phyloP scores from a whole-genome alignment of 2,888 invertebrate species.

The Metalampra italica region DNA sequence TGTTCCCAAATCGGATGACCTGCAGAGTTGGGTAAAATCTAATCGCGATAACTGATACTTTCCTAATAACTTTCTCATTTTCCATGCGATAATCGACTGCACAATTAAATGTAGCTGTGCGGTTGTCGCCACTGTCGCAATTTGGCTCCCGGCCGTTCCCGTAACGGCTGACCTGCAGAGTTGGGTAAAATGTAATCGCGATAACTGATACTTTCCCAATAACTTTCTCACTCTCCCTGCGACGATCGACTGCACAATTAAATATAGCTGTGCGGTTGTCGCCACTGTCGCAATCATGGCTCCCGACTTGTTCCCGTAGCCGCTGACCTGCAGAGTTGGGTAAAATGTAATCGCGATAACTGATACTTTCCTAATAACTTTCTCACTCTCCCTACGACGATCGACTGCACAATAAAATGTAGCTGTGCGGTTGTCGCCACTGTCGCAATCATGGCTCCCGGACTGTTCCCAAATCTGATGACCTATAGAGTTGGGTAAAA shows the following conservation, averaged over 20 bases:
- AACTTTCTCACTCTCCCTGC: no score
- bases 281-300: no score
- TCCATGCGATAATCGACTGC: conserved; percentile 11
- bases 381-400: conserved; percentile 9
- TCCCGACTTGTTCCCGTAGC: no score
- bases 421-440: not conserved
- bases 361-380: no score
- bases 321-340: no score
- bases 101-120: conserved; percentile 10
- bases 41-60: no score
- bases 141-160: not conserved
- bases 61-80: no score
- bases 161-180: not conserved
- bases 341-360: no score
- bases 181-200: not conserved
- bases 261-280: no score
- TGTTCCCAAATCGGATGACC: no score
- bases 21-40: no score
- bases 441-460: not conserved
- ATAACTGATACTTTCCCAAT: no score
- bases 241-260: conserved; percentile 5
- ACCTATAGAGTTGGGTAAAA: not conserved
- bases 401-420: conserved; percentile 13
- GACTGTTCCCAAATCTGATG: not conserved
- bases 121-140: not conserved